Evolutionary conservation across 2,113 vertebrate species (phyloP).

Genomic region (Platycercus adscitus): DNA sequence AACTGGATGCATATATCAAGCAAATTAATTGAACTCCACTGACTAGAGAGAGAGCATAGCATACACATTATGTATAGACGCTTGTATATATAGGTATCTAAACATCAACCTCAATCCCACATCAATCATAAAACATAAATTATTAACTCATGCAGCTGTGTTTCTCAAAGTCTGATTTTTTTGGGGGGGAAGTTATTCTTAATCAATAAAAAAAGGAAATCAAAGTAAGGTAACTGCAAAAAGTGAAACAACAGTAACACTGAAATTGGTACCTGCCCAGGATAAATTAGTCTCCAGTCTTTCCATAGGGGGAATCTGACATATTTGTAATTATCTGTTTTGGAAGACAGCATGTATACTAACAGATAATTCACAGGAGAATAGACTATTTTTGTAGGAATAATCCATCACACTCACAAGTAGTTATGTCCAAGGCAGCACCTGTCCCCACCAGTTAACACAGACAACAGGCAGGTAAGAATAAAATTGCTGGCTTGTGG

Average conservation of each 20-base stretch:
- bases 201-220: neutral
- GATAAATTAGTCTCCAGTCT: neutral
- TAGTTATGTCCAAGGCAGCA: neutral
- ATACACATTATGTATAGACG: neutral
- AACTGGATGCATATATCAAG: neutral
- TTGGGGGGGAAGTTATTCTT: fast-evolving
- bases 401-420: neutral
- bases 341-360: neutral
- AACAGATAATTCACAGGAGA: neutral
- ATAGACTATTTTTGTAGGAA: neutral
- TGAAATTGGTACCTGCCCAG: neutral
- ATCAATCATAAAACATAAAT: neutral
- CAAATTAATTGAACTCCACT: neutral
- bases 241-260: neutral
- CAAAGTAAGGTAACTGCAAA: neutral
- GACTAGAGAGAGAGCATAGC: neutral
- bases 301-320: neutral
- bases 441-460: neutral
- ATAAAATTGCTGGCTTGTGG: neutral
- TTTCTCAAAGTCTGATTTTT: neutral
- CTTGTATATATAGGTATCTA: neutral
- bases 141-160: neutral
- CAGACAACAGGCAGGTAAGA: neutral
- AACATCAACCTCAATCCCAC: neutral
- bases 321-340: neutral